Evolutionary conservation across 1,140 invertebrate genomes (phyloP), one percentile per base, ranked within the genome.

Genomic region (Galendromus occidentalis): DNA sequence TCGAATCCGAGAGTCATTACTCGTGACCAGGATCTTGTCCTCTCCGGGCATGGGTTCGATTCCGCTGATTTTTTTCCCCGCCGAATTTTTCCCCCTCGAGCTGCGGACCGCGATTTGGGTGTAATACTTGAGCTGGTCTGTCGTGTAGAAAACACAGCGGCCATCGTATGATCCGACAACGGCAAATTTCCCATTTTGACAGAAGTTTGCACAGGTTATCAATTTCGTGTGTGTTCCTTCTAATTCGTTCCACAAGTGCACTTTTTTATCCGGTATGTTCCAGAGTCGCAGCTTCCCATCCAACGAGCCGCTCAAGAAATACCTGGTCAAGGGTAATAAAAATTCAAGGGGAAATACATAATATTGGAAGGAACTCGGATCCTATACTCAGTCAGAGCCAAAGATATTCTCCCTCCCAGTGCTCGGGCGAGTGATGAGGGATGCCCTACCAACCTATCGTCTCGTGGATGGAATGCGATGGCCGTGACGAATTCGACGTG

Each of bases 201-300:
- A 96, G 76, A 98, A 98, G 75, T 94, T 96, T 0, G 93, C 92
- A 0, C 94, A 91, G 0, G 94, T 98, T 72, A 98, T 98, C 2
- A 98, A 79, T 74, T 95, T 95, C 1, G 86, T 85, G 72, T 87
- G 87, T 5, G 51, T 59, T 1, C 89, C 88, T 73, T 91, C 88
- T 0, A 97, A 85, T 79, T 97, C 93, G 76, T 93, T 97, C 93
- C 93, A 97, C 2, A 97, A 82, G 0, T 91, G 91, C 7, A 90
- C 89, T 76, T 97, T 97, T 74, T 98, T 98, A 73, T 98, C 93
- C 0, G 93, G 92, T 73, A 98, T 98, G 75, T 97, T 96, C 95
- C 95, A 98, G 0, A 98, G 75, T 7, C 94, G 79, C n/a, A 98
- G 79, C 77, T 97, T 96, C 17, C 92, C 91, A 78, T 97, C 93